Evolutionary conservation across 2,888 invertebrate genomes (phyloP).

Genomic region (Ectobius pallidus): DNA sequence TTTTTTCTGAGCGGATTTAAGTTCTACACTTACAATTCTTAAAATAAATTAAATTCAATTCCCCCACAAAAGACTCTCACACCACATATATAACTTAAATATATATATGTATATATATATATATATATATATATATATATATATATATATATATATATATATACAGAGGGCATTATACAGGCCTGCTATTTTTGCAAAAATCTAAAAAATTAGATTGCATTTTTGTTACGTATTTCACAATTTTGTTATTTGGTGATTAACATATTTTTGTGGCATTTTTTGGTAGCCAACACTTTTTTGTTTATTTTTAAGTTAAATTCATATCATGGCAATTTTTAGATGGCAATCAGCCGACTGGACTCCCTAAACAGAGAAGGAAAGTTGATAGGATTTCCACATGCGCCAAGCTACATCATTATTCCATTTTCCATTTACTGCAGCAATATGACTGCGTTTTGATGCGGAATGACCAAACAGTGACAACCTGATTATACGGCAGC

Average conservation of each 20-base stretch:
- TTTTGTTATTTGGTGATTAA: not conserved
- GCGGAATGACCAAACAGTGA: not conserved
- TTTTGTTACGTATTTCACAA: not conserved
- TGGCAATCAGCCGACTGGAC: not conserved
- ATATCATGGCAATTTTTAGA: not conserved
- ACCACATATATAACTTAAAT: no score
- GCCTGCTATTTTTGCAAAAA: no score
- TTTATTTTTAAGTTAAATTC: not conserved
- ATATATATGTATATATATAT: no score
- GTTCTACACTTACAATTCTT: no score
- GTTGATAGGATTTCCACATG: not conserved
- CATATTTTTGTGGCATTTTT: not conserved
- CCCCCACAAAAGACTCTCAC: no score
- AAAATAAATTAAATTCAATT: no score
- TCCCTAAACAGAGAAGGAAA: not conserved
- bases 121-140: no score
- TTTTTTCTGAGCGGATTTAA: no score
- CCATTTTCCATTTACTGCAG: not conserved
- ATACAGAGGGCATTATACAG: no score
- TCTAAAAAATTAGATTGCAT: no score
- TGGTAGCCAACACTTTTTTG: not conserved
- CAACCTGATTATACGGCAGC: not conserved
- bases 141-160: no score
- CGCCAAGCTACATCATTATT: not conserved
- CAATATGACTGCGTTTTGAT: no score